Percentiles rank a stretch among this genome's conserved stretches.
Conservation (phyloP, 1,140 invertebrate species). For the Portunus trituberculatus region DNA sequence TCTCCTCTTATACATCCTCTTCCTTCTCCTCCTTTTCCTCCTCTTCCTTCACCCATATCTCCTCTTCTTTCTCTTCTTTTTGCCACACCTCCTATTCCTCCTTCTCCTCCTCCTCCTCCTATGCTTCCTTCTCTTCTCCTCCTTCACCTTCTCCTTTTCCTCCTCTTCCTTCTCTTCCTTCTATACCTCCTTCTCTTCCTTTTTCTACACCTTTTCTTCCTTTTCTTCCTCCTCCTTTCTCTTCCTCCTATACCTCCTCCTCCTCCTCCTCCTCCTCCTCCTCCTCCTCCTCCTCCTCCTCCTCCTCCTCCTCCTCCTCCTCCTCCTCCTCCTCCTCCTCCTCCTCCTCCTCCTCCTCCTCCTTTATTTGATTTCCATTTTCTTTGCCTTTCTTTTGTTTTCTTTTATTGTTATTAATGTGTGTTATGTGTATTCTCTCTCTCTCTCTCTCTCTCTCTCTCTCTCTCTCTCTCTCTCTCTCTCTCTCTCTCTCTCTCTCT, state of each 20-base stretch:
- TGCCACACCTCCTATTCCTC: background rate
- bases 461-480: constrained; percentile 29
- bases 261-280: background rate
- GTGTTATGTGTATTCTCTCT: background rate
- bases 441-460: constrained; percentile 29
- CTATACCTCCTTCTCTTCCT: too few species aligned
- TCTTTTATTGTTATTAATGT: too few species aligned
- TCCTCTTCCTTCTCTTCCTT: background rate
- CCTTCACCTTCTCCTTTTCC: background rate
- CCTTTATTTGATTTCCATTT: background rate
- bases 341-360: background rate
- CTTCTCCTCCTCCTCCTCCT: background rate
- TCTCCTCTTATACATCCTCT: background rate
- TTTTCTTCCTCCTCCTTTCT: background rate
- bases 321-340: background rate
- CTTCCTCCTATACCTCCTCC: background rate
- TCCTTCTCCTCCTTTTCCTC: background rate
- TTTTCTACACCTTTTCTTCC: background rate
- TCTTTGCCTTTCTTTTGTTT: background rate
- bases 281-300: background rate
- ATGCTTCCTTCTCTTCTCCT: background rate
- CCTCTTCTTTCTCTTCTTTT: background rate
- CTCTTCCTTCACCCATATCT: background rate
- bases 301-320: too few species aligned
- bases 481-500: background rate